These are phyloP conservation scores for Hipposideros larvatus DNA, from an alignment of 2,797 vertebrate genomes.

Conservation along the genomic window DNA sequence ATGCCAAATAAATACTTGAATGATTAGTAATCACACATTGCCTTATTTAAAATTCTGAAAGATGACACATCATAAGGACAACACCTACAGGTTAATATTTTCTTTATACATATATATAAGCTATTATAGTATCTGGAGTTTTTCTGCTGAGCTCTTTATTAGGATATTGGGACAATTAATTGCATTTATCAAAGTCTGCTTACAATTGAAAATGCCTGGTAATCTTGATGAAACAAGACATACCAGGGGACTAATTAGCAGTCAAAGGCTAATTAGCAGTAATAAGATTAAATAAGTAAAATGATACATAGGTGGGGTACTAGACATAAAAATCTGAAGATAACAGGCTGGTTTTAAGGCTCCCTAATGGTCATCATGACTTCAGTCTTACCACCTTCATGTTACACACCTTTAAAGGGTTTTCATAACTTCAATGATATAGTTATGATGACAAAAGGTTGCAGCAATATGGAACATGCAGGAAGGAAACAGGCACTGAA, in stretches of 20 bases:
- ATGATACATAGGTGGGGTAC: constrained; percentile 28
- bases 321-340: neutral
- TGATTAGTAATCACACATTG: neutral
- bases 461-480: neutral
- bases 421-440: constrained; percentile 13
- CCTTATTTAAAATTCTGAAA: constrained; percentile 21
- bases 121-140: neutral
- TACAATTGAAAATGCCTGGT: constrained; percentile 55
- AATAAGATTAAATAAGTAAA: constrained; percentile 64
- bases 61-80: neutral
- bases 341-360: neutral
- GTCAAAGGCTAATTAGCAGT: constrained; percentile 60
- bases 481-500: neutral
- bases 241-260: constrained; percentile 62
- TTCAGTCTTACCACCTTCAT: neutral
- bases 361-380: neutral
- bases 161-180: constrained; percentile 42
- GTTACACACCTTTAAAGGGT: neutral
- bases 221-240: constrained; percentile 50
- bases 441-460: neutral
- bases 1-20: neutral
- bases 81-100: neutral
- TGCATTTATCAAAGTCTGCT: constrained; percentile 55
- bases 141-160: constrained; percentile 2
- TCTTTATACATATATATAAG: neutral